Evolutionary conservation across 2,113 vertebrate genomes (phyloP).

Genomic region (Ochotona princeps): DNA sequence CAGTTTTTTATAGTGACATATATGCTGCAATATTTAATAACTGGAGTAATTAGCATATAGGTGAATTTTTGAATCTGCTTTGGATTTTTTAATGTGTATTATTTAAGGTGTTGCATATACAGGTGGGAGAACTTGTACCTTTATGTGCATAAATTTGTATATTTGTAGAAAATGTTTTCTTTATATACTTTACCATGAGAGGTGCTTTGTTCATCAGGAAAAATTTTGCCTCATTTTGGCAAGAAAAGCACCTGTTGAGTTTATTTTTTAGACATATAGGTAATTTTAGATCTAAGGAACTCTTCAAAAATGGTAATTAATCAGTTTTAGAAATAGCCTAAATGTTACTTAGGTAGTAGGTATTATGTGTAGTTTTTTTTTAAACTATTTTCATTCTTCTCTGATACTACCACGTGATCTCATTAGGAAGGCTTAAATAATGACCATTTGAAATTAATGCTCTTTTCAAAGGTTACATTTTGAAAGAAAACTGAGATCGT

Average conservation of each 20-base stretch:
- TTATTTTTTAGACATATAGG: slow-evolving; percentile 67
- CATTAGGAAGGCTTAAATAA: slow-evolving; percentile 54
- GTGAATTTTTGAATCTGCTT: slow-evolving; percentile 74
- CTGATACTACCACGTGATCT: slow-evolving; percentile 54
- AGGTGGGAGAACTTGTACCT: slow-evolving; percentile 56
- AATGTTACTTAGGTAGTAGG: slow-evolving; percentile 25
- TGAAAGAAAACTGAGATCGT: slow-evolving; percentile 62
- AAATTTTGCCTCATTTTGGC: slow-evolving; percentile 72
- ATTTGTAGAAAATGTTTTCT: slow-evolving; percentile 77
- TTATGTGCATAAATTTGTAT: slow-evolving; percentile 78
- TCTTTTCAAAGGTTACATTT: slow-evolving; percentile 65
- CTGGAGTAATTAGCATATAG: slow-evolving; percentile 67
- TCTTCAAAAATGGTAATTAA: slow-evolving; percentile 37
- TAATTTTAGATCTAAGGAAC: slow-evolving; percentile 65
- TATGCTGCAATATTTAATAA: slow-evolving; percentile 83
- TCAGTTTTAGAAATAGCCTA: slow-evolving; percentile 52
- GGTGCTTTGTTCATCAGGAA: slow-evolving; percentile 79
- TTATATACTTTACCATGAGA: slow-evolving; percentile 74
- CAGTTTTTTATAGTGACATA: slow-evolving; percentile 62
- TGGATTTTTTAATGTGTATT: slow-evolving; percentile 76
- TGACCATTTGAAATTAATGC: slow-evolving; percentile 48
- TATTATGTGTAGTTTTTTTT: slow-evolving; percentile 38
- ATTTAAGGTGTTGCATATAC: slow-evolving; percentile 66
- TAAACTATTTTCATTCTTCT: slow-evolving; percentile 55
- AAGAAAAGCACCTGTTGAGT: slow-evolving; percentile 62